Evolutionary conservation across 2,888 invertebrate genomes (phyloP).

Genomic region (Horisme vitalbata): DNA sequence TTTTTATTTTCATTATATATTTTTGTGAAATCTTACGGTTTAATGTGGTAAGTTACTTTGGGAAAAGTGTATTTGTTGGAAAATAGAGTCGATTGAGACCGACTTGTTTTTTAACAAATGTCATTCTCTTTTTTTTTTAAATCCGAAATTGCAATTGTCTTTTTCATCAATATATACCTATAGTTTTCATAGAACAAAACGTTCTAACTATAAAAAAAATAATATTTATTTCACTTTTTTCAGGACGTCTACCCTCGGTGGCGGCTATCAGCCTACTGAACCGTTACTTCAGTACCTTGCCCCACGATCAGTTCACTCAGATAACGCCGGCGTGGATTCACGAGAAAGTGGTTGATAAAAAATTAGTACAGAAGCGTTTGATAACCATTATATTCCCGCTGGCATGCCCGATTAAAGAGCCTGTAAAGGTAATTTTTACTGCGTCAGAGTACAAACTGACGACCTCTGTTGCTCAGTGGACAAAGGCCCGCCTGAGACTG

Average conservation of each 20-base stretch:
- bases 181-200: too few relatives aligned
- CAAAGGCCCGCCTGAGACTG: too few relatives aligned
- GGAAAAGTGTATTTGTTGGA: too few relatives aligned
- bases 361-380: background rate
- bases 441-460: background rate
- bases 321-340: constrained; percentile 67
- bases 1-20: too few relatives aligned
- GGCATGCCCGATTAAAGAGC: constrained; percentile 88
- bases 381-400: constrained; percentile 89
- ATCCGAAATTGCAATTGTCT: background rate
- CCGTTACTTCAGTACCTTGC: constrained; percentile 90
- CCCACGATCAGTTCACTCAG: constrained; percentile 90
- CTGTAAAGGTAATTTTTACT: constrained; percentile 81
- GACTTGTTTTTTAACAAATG: too few relatives aligned
- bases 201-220: too few relatives aligned
- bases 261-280: constrained; percentile 87
- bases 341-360: constrained; percentile 31
- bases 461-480: too few relatives aligned
- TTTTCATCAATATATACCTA: too few relatives aligned
- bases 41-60: too few relatives aligned
- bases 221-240: constrained; percentile 30
- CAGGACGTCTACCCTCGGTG: constrained; percentile 78
- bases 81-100: too few relatives aligned
- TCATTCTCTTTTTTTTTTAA: too few relatives aligned
- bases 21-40: too few relatives aligned